Evolutionary conservation across 2,888 invertebrate species (phyloP), one percentile per base, ranked within the genome.

Genomic region (Cerceris ruficornis): DNA sequence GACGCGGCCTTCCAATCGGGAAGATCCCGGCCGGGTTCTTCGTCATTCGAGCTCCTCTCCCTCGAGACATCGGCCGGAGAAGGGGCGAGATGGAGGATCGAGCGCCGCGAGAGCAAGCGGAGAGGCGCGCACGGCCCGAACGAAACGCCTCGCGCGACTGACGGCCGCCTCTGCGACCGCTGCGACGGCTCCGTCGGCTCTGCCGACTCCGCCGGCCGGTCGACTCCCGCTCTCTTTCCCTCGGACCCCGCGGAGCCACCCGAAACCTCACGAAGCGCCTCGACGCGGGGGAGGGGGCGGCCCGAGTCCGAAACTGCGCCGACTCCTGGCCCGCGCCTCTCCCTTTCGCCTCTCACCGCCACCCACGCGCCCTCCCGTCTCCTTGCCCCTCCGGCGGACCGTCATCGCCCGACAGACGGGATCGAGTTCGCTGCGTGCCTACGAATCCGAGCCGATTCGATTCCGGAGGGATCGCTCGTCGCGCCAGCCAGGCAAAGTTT

Each of bases 161-260:
- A 70, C 80, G 65, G 57, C 42, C 83, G 82, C 54, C 28, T 28
- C 28, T 28, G 28, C 28, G 28, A 28, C 28, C 28, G 28, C 28
- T 28, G 4, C 28, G 28, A 28, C 28, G 28, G 28, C 4, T 28
- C 28, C 28, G 28, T 28, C 28, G 28, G 28, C 28, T 28, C 28
- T 28, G 28, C 28, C 28, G 28, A 28, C 28, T 28, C 28, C 4
- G 28, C 28, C 28, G 28, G 28, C 28, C 28, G 28, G 28, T 28
- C 79, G 72, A 85, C 85, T 85, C 82, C 75, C 71, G 70, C 68
- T 61, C 74, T 58, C 46, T 70, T 41, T 52, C 69, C 52, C 60
- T 67, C 76, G 71, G 69, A 59, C 70, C 62, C 52, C 43, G 28
- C 60, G 61, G 28, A 49, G 60, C 66, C 58, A 62, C 11, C 46